Percentiles rank a stretch among this genome's conserved stretches.
These are phyloP conservation scores for Smutsia temminckii DNA, from an alignment of 2,797 vertebrate genomes.

Conservation along the genomic window DNA sequence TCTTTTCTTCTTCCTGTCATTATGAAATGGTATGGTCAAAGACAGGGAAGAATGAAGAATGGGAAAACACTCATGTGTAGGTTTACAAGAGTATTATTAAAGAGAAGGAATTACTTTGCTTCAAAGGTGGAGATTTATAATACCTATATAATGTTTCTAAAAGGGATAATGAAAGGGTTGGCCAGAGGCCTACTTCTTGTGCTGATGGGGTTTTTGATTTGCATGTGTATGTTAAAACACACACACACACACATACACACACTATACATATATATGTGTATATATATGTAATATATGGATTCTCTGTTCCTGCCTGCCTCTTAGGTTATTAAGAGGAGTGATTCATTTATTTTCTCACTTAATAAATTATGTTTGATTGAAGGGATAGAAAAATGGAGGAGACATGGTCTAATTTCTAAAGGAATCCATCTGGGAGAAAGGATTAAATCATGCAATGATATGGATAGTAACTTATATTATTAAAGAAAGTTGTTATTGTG, in stretches of 20 bases:
- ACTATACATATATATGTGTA: conserved; percentile 16
- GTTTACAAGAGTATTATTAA: conserved; percentile 76
- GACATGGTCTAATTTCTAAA: not conserved
- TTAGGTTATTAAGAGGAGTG: not conserved
- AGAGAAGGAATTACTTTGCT: conserved; percentile 74
- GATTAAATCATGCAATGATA: not conserved
- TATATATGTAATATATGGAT: not conserved
- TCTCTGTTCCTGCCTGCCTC: not conserved
- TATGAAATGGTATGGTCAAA: conserved; percentile 72
- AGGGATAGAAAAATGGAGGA: not conserved
- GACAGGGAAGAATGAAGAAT: conserved; percentile 64
- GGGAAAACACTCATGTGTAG: conserved; percentile 65
- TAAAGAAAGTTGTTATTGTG: not conserved
- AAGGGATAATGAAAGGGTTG: conserved; percentile 74
- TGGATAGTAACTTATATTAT: not conserved
- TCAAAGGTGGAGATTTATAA: conserved; percentile 80
- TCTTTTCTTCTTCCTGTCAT: conserved; percentile 70
- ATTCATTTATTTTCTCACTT: not conserved
- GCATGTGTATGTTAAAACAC: conserved; percentile 42
- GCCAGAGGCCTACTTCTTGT: conserved; percentile 70
- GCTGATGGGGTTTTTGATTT: conserved; percentile 52
- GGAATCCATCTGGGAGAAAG: not conserved
- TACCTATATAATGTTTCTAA: conserved; percentile 78
- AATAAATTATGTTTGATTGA: not conserved
- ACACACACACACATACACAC: conserved; percentile 7